Percentiles rank a stretch among this genome's conserved stretches.
These are phyloP conservation scores for Muraenolepis orangiensis DNA, from an alignment of 2,797 vertebrate genomes.

Conservation along the genomic window DNA sequence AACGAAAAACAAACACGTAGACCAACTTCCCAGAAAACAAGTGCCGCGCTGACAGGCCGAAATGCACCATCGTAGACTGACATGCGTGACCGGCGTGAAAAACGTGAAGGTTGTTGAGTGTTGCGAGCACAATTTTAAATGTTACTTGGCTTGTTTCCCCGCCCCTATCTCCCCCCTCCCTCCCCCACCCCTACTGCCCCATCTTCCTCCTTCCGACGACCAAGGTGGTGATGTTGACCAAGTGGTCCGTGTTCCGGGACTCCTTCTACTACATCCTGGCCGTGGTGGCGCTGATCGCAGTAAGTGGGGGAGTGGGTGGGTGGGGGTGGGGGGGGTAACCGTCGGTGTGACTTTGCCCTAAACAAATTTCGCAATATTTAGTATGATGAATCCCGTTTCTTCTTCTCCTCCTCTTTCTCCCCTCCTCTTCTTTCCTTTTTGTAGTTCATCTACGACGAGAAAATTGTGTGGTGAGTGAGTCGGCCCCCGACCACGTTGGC, in stretches of 20 bases:
- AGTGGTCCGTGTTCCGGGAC: constrained; percentile 95
- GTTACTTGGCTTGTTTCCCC: not conserved
- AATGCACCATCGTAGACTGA: no score
- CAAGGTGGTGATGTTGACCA: constrained; percentile 90
- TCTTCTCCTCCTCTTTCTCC: constrained; percentile 12
- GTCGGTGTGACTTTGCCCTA: not conserved
- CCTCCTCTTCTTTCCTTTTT: not conserved
- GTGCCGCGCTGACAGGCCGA: no score
- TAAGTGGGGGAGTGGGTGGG: constrained; percentile 74
- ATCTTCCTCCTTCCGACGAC: not conserved
- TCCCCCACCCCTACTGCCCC: not conserved
- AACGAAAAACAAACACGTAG: no score
- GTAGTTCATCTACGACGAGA: constrained; percentile 77
- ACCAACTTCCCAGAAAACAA: no score
- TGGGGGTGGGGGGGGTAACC: constrained; percentile 33
- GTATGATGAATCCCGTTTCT: not conserved
- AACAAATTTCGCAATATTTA: not conserved
- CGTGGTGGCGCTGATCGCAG: constrained; percentile 87
- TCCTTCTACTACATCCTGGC: constrained; percentile 92
- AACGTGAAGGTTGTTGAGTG: no score
- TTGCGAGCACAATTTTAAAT: not conserved
- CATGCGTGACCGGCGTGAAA: no score
- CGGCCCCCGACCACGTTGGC: no score
- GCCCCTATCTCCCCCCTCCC: not conserved
- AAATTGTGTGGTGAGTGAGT: constrained; percentile 77